Percentiles rank a stretch among this genome's conserved stretches.
Conservation (phyloP, 1,140 invertebrate genomes). For the Elysia chlorotica region DNA sequence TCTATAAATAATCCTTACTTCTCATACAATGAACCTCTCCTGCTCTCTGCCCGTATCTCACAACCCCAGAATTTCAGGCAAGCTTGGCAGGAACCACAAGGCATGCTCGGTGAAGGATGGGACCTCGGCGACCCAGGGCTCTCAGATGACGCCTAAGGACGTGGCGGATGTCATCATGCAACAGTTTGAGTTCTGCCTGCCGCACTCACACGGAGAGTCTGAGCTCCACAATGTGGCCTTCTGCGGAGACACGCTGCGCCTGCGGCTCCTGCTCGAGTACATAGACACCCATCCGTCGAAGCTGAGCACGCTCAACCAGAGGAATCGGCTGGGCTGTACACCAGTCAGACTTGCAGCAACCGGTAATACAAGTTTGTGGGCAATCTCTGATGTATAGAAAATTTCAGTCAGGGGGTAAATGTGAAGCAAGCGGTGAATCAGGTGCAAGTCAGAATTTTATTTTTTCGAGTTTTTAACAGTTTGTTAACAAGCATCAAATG, state of each 20-base stretch:
- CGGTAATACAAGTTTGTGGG: too few relatives aligned
- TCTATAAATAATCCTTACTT: too few relatives aligned
- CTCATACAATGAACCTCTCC: too few relatives aligned
- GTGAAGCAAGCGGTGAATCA: not conserved
- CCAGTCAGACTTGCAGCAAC: constrained; percentile 43
- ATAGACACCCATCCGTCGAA: not conserved
- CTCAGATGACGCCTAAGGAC: not conserved
- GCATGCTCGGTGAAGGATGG: too few relatives aligned
- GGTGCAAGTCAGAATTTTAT: too few relatives aligned
- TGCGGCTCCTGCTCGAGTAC: not conserved
- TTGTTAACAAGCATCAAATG: not conserved
- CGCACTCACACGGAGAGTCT: constrained; percentile 8
- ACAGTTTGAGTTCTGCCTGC: constrained; percentile 13
- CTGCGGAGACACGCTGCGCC: not conserved
- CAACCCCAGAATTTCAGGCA: too few relatives aligned
- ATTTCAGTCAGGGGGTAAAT: not conserved
- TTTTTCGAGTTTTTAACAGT: not conserved
- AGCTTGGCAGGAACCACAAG: too few relatives aligned
- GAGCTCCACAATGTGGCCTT: constrained; percentile 6
- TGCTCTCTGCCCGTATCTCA: too few relatives aligned
- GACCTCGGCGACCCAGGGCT: too few relatives aligned
- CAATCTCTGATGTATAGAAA: too few relatives aligned
- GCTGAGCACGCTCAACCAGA: constrained; percentile 7
- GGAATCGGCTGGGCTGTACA: constrained; percentile 30
- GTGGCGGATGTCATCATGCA: not conserved